Evolutionary conservation across 2,888 invertebrate genomes (phyloP).

Genomic region (Chydorus sphaericus): DNA sequence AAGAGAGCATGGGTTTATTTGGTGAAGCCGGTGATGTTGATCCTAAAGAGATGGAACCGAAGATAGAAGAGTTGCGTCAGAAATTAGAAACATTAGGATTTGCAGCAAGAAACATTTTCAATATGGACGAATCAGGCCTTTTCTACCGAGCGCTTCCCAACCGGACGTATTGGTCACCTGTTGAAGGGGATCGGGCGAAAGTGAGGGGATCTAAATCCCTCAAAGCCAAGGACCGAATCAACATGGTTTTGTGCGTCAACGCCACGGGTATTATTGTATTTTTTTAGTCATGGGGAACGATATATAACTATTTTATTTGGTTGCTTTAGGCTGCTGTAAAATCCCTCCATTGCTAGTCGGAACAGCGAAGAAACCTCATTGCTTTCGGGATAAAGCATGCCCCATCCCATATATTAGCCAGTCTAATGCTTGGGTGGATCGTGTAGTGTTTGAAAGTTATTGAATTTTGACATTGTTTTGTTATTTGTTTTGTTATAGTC

Average conservation of each 20-base stretch:
- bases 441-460: too few relatives aligned
- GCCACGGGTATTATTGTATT: not conserved
- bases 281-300: too few relatives aligned
- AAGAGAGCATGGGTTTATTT: not conserved
- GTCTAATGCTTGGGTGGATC: not conserved
- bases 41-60: not conserved
- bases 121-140: not conserved
- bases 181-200: not conserved
- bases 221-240: not conserved
- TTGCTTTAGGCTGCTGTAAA: too few relatives aligned
- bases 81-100: not conserved
- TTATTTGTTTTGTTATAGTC: too few relatives aligned
- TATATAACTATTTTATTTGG: too few relatives aligned
- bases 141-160: not conserved
- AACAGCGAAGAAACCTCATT: not conserved
- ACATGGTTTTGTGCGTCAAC: not conserved
- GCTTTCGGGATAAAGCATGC: not conserved
- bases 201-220: not conserved
- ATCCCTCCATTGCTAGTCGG: not conserved
- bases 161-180: not conserved
- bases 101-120: not conserved
- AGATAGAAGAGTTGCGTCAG: not conserved
- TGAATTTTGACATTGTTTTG: too few relatives aligned
- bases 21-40: not conserved
- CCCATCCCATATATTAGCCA: not conserved